These are phyloP conservation scores for Hyposmocoma kahamanoa DNA, from an alignment of 1,140 invertebrate species.

Conservation along the genomic window DNA sequence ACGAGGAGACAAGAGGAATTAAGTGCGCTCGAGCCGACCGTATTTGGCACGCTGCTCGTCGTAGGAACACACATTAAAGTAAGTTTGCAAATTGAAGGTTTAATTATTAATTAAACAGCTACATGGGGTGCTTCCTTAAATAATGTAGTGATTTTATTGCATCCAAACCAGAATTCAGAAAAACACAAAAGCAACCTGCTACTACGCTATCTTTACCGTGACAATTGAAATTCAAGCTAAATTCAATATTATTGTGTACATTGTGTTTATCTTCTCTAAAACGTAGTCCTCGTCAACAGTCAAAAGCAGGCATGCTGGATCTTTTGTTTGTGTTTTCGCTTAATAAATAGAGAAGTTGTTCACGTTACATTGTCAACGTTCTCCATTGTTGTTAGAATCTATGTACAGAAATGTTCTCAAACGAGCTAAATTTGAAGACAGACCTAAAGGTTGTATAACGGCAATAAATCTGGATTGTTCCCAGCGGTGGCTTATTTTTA, in stretches of 20 bases:
- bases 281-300: too few relatives aligned
- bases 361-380: constrained; percentile 31
- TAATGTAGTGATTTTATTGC: constrained; percentile 17
- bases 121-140: constrained; percentile 19
- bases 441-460: constrained; percentile 34
- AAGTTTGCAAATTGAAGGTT: constrained; percentile 55
- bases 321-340: constrained; percentile 18
- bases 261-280: too few relatives aligned
- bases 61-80: constrained; percentile 66
- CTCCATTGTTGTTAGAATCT: constrained; percentile 34
- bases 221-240: too few relatives aligned
- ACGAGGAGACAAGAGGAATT: constrained; percentile 38
- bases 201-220: too few relatives aligned
- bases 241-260: too few relatives aligned
- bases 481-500: constrained; percentile 54
- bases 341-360: constrained; percentile 29
- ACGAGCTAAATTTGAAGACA: constrained; percentile 32
- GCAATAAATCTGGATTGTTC: constrained; percentile 48
- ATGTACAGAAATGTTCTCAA: constrained; percentile 27
- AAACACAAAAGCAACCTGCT: too few relatives aligned
- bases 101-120: constrained; percentile 45
- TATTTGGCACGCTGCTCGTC: constrained; percentile 40
- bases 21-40: constrained; percentile 50
- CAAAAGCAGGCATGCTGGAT: too few relatives aligned
- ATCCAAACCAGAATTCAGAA: background rate